These are phyloP conservation scores for Sebastes oblongus DNA, from an alignment of 2,797 vertebrate genomes.

Conservation along the genomic window DNA sequence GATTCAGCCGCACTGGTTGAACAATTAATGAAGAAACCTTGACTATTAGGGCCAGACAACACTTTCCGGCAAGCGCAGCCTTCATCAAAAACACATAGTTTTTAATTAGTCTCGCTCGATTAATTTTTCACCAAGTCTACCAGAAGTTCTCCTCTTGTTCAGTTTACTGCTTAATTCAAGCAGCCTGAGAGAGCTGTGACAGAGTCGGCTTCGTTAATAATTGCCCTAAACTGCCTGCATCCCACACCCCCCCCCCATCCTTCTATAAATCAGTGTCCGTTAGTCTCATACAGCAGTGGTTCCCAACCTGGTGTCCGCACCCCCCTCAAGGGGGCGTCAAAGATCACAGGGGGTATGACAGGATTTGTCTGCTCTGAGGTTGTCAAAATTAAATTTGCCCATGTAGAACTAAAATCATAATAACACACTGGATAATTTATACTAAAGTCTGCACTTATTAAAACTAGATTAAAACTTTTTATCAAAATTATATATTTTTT, in stretches of 20 bases:
- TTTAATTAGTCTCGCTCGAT: conserved; percentile 69
- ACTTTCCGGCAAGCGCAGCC: conserved; percentile 6
- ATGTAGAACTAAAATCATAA: not conserved
- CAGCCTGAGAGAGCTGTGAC: conserved; percentile 29
- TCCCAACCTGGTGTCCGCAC: not conserved
- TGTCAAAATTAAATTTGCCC: not conserved
- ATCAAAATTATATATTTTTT: not conserved
- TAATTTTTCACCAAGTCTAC: conserved; percentile 50
- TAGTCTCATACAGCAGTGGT: conserved; percentile 15
- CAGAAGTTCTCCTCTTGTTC: conserved; percentile 48
- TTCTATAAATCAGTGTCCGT: conserved; percentile 47
- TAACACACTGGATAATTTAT: not conserved
- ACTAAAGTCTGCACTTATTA: not conserved
- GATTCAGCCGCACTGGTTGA: conserved; percentile 30
- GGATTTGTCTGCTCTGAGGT: not conserved
- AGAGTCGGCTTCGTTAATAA: conserved; percentile 49
- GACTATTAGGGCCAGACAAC: conserved; percentile 22
- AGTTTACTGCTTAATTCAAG: conserved; percentile 21
- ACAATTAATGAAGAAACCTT: conserved; percentile 47
- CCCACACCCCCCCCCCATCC: not conserved
- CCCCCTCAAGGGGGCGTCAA: too few relatives aligned
- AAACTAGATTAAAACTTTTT: not conserved
- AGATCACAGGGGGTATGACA: not conserved
- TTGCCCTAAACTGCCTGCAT: conserved; percentile 37
- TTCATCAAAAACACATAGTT: conserved; percentile 59